Evolutionary conservation across 2,797 vertebrate genomes (phyloP).

Genomic region (Gallinago solitaria): DNA sequence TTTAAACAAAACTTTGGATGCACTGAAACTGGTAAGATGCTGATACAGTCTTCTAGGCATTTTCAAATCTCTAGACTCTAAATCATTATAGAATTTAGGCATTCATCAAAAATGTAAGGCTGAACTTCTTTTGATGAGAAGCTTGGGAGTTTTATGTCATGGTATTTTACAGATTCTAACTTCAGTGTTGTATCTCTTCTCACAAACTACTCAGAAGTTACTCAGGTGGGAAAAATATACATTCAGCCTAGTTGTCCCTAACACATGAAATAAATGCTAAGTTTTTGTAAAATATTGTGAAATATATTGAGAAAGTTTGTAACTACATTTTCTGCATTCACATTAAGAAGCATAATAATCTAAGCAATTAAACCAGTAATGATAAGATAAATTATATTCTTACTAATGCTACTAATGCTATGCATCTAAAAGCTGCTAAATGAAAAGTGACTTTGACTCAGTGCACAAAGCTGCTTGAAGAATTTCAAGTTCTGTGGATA

Average conservation of each 20-base stretch:
- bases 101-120: neutral
- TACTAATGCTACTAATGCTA: neutral
- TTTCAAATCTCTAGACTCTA: constrained; percentile 20
- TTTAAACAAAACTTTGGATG: constrained; percentile 44
- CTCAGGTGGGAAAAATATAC: neutral
- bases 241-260: neutral
- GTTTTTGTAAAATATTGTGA: neutral
- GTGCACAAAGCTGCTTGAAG: neutral
- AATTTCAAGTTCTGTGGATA: neutral
- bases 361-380: neutral
- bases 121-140: neutral
- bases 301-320: neutral
- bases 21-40: constrained; percentile 42
- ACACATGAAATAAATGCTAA: neutral
- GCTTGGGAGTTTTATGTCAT: neutral
- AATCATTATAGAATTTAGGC: neutral
- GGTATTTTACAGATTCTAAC: neutral
- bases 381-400: neutral
- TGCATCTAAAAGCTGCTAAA: neutral
- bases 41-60: constrained; percentile 39
- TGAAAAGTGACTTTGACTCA: neutral
- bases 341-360: neutral
- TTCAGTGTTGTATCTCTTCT: neutral
- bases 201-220: neutral
- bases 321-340: neutral